These are phyloP conservation scores for Sebastolobus alascanus DNA, from an alignment of 2,797 vertebrate genomes.

Conservation along the genomic window DNA sequence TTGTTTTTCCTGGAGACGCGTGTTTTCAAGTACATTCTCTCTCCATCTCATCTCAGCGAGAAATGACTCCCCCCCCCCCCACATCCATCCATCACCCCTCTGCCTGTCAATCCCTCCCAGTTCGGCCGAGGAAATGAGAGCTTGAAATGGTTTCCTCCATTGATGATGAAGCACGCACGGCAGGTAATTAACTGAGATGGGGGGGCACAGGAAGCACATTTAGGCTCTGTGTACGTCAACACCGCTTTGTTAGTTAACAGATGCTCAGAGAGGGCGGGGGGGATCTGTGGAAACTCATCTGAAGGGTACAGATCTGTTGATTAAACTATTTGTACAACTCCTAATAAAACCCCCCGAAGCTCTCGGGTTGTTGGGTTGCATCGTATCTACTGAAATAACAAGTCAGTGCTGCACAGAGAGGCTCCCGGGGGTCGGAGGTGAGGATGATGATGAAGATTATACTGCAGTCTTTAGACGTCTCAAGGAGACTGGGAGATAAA, in stretches of 20 bases:
- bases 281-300: not conserved
- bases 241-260: conserved; percentile 15
- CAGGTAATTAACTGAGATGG: conserved; percentile 62
- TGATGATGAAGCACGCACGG: conserved; percentile 52
- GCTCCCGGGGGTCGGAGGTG: not conserved
- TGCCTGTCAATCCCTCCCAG: conserved; percentile 46
- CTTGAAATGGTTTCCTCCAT: conserved; percentile 57
- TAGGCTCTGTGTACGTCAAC: not conserved
- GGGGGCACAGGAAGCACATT: conserved; percentile 47
- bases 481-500: conserved; percentile 15
- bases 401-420: not conserved
- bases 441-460: not conserved
- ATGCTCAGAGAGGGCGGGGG: not conserved
- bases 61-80: conserved; percentile 8
- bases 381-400: not conserved
- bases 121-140: conserved; percentile 58
- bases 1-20: conserved; percentile 6
- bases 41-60: conserved; percentile 27
- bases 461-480: conserved; percentile 11
- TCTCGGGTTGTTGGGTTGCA: not conserved
- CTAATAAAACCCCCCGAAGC: not conserved
- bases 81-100: conserved; percentile 45
- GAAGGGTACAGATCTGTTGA: conserved; percentile 1
- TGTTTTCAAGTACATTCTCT: conserved; percentile 31
- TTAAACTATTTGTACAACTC: conserved; percentile 6